Evolutionary conservation across 2,888 invertebrate genomes (phyloP), one percentile per base, ranked within the genome.

Genomic region (Habrosyne pyritoides): DNA sequence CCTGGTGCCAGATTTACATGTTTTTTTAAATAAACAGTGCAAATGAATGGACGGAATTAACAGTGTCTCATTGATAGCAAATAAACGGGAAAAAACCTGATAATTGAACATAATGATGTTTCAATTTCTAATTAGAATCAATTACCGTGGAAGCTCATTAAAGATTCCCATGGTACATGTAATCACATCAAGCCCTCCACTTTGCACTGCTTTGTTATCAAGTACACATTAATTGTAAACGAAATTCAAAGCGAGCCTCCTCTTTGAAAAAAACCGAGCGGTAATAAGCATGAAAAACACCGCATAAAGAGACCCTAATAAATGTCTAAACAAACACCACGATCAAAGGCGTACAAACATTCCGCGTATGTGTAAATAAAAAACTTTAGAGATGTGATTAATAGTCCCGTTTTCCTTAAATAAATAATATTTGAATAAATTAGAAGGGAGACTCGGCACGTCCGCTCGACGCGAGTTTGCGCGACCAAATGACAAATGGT

Each of bases 351-450:
- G 67, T 71, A 73, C 80, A 79, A 79, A 77, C 81, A 84, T 83
- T 83, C 84, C 79, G 75, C 81, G 72, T 72, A 82, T 74, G 79
- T 83, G 86, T 91, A 90, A 92, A 91, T 91, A 91, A 91, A 90
- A 91, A 42, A 86, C 84, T 84, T 82, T 83, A 84, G 85, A 87
- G 83, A 85, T 86, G 89, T 92, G 91, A 92, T 92, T 91, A 91
- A 92, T 90, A 84, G 87, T 82, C 86, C 75, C 84, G 89, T 89
- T 89, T 89, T 90, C 92, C 89, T 86, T 91, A 91, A 89, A 92
- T 91, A 92, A 92, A 92, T 91, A 92, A 89, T 91, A 90, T 89
- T 87, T 84, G 83, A 89, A 92, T 91, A 92, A 91, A 91, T 91
- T 91, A 90, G 86, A 83, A 83, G 86, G 83, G 81, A 73, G 85